phyloP scores from a whole-genome alignment of 2,888 invertebrate species.

The Heliconius hortense region DNA sequence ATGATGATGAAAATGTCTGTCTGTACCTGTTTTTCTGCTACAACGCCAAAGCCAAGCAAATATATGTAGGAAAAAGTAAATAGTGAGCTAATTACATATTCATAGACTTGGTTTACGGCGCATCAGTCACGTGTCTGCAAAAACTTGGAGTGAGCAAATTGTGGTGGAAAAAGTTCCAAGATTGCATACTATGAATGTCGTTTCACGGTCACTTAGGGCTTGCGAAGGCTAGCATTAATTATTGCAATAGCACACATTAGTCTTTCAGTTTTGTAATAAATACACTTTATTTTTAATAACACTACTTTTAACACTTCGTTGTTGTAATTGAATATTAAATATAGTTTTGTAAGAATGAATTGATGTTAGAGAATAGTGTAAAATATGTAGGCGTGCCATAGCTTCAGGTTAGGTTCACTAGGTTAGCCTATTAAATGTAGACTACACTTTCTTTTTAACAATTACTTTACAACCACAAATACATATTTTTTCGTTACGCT shows the following conservation, averaged over 20 bases:
- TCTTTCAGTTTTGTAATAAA: constrained; percentile 27
- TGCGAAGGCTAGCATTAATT: constrained; percentile 41
- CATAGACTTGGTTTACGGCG: constrained; percentile 31
- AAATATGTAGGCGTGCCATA: neutral
- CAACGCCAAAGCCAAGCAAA: neutral
- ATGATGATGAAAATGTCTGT: constrained; percentile 3
- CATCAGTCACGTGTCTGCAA: constrained; percentile 50
- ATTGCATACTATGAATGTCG: constrained; percentile 55
- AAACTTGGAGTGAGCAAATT: constrained; percentile 46
- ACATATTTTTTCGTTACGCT: neutral
- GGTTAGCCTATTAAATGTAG: neutral
- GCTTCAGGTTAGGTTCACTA: neutral
- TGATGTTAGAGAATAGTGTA: neutral
- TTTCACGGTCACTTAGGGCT: constrained; percentile 66
- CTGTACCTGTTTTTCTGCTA: constrained; percentile 5
- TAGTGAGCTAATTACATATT: constrained; percentile 23
- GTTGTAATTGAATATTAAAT: constrained; percentile 1
- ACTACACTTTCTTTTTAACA: neutral
- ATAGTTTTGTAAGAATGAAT: neutral
- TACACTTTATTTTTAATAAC: constrained; percentile 23
- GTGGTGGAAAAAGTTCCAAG: constrained; percentile 29
- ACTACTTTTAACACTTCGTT: constrained; percentile 23
- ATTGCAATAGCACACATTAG: constrained; percentile 30
- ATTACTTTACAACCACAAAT: neutral
- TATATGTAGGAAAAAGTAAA: constrained; percentile 11